Conservation (phyloP, 2,113 vertebrate species). For the Seriola rivoliana region DNA sequence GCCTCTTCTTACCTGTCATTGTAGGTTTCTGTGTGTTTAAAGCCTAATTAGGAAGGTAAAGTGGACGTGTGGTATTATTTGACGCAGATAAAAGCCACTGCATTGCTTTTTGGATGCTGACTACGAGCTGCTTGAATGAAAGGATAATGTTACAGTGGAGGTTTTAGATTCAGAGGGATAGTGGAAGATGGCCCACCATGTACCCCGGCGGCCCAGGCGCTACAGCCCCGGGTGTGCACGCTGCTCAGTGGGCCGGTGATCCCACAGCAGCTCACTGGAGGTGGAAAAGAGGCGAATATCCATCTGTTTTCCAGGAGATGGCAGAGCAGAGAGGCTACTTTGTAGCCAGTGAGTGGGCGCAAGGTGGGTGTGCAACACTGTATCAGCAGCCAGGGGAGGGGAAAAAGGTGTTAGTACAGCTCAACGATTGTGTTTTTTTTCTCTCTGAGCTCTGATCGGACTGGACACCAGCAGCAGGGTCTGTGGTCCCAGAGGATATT, state of each 20-base stretch:
- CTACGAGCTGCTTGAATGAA: neutral
- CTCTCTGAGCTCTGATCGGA: neutral
- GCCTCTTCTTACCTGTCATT: constrained; percentile 51
- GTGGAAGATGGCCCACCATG: constrained; percentile 29
- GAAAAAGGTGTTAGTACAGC: constrained; percentile 42
- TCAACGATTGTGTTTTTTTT: constrained; percentile 19
- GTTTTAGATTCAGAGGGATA: neutral
- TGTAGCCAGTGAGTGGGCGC: constrained; percentile 67
- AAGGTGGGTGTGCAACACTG: constrained; percentile 66
- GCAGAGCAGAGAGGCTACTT: constrained; percentile 59
- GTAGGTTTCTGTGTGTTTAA: constrained; percentile 32
- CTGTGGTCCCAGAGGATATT: neutral
- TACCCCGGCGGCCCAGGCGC: constrained; percentile 17
- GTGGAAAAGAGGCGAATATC: constrained; percentile 47
- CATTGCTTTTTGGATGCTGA: constrained; percentile 37
- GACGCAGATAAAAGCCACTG: constrained; percentile 67
- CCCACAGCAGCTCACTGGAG: constrained; percentile 66
- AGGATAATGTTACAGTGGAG: neutral
- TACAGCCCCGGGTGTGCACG: constrained; percentile 43
- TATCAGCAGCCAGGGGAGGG: constrained; percentile 47
- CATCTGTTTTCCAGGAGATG: constrained; percentile 65
- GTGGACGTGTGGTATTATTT: constrained; percentile 45
- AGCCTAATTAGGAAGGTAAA: constrained; percentile 33
- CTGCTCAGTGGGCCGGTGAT: constrained; percentile 53
- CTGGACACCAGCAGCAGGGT: neutral